A percentile compares a stretch with the other conserved stretches of the same genome.
Conservation (phyloP, 2,113 vertebrate genomes). For the Chloropsis hardwickii region DNA sequence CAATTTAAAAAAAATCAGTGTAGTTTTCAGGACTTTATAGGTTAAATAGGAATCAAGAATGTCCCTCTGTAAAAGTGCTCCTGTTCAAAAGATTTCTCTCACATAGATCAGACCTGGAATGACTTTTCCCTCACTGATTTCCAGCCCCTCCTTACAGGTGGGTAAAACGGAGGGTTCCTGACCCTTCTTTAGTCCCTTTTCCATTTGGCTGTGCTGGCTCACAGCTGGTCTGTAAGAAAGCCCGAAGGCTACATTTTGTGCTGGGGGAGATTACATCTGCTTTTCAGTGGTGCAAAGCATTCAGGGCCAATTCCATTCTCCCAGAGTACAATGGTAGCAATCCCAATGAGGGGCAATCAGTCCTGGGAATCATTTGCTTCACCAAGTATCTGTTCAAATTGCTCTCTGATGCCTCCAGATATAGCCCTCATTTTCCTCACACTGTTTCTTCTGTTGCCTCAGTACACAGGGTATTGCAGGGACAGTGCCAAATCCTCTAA, state of each 20-base stretch:
- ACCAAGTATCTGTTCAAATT: neutral
- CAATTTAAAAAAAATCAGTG: neutral
- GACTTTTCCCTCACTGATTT: neutral
- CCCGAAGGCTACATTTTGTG: neutral
- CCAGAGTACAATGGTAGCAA: neutral
- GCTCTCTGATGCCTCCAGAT: conserved; percentile 28
- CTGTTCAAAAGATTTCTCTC: neutral
- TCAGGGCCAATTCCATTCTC: neutral
- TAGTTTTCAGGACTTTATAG: neutral
- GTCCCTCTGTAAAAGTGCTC: neutral
- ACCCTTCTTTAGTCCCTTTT: neutral
- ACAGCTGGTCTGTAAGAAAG: neutral
- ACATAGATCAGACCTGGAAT: neutral
- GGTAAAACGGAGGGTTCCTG: neutral
- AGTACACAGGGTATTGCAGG: neutral
- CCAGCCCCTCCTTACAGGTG: neutral
- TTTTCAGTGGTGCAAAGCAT: neutral
- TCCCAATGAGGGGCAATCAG: neutral
- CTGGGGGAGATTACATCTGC: neutral
- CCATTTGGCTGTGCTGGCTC: neutral
- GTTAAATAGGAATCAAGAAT: neutral
- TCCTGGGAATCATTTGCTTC: neutral
- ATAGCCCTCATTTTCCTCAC: neutral
- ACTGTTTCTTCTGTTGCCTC: neutral
- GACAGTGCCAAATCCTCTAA: neutral